These are phyloP conservation scores for Emydocephalus ijimae DNA, from an alignment of 2,113 vertebrate species.

Conservation along the genomic window DNA sequence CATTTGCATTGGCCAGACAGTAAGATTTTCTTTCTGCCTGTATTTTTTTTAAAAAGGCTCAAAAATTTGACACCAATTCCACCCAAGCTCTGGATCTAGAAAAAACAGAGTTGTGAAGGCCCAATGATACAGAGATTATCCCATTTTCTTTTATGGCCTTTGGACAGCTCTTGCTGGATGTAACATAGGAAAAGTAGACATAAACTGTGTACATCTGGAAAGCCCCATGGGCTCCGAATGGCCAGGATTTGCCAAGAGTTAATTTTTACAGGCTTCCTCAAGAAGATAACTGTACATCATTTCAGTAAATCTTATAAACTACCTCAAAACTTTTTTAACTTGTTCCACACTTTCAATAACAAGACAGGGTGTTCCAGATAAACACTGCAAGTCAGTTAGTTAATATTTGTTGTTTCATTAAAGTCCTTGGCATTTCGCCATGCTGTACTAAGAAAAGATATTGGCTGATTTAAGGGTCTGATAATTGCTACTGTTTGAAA, in stretches of 20 bases:
- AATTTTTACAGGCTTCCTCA: neutral
- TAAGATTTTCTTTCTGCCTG: neutral
- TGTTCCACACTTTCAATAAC: neutral
- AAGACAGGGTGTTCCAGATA: neutral
- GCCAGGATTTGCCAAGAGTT: neutral
- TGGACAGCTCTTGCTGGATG: neutral
- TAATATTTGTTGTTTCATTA: constrained; percentile 26
- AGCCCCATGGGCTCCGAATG: neutral
- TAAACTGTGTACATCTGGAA: neutral
- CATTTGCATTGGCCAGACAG: neutral
- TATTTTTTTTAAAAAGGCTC: neutral
- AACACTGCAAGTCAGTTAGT: constrained; percentile 6
- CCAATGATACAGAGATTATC: neutral
- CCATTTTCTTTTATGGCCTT: neutral
- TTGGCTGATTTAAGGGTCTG: neutral
- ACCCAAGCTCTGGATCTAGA: neutral
- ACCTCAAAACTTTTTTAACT: neutral
- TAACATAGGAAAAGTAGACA: neutral
- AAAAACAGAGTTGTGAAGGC: neutral
- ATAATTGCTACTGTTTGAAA: constrained; percentile 2
- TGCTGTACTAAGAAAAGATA: constrained; percentile 11
- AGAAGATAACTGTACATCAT: neutral
- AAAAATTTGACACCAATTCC: neutral
- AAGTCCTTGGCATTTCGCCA: constrained; percentile 10
- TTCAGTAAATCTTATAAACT: constrained; percentile 1